phyloP scores from a whole-genome alignment of 2,888 invertebrate genomes.

The Calameuta filiformis region DNA sequence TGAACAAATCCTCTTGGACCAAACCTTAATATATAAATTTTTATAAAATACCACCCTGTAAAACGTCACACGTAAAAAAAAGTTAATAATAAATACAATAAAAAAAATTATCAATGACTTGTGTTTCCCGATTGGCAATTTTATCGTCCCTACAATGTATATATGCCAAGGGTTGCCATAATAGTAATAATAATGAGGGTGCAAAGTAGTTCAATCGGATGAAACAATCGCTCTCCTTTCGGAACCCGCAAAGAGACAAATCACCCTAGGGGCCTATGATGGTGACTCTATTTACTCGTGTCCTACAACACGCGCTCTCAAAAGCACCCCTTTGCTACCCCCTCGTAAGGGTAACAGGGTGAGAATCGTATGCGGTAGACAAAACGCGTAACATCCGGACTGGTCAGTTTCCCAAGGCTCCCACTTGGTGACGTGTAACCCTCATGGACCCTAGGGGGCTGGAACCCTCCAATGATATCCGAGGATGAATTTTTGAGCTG shows the following conservation, averaged over 20 bases:
- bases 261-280: slow-evolving; percentile 34
- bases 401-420: slow-evolving; percentile 48
- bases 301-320: not conserved
- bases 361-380: slow-evolving; percentile 46
- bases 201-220: not conserved
- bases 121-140: not conserved
- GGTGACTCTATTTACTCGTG: slow-evolving; percentile 26
- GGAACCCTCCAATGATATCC: not conserved
- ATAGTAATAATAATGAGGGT: not conserved
- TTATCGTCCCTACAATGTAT: not conserved
- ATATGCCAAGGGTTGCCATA: no score
- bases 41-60: no score
- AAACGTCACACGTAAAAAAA: no score
- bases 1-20: not conserved
- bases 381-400: slow-evolving; percentile 51
- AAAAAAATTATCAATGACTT: not conserved
- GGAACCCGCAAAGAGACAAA: slow-evolving; percentile 56
- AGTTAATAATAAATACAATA: not conserved
- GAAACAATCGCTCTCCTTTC: slow-evolving; percentile 13
- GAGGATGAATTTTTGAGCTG: not conserved
- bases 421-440: not conserved
- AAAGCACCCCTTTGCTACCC: slow-evolving; percentile 5
- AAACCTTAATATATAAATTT: not conserved
- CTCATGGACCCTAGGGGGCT: not conserved
- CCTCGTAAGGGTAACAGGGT: slow-evolving; percentile 32